phyloP scores from a whole-genome alignment of 2,797 vertebrate species.

The Pygocentrus nattereri region DNA sequence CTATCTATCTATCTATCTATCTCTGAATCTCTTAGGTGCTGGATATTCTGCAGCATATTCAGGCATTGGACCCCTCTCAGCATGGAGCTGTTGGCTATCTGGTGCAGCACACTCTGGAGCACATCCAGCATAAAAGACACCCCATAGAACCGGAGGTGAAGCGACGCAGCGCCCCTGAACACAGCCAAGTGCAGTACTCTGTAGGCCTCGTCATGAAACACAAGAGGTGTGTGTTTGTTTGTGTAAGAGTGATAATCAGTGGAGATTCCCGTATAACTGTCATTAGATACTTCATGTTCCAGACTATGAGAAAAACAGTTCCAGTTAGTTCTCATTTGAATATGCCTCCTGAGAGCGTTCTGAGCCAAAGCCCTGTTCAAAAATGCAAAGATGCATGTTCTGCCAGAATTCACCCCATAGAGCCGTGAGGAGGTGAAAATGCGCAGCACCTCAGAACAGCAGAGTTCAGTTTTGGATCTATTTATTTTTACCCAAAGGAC shows the following conservation, averaged over 20 bases:
- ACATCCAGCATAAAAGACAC: slow-evolving; percentile 95
- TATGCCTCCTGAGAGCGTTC: too few relatives aligned
- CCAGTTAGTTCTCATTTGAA: background rate
- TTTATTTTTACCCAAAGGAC: background rate
- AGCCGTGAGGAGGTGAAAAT: too few relatives aligned
- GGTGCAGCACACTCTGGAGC: slow-evolving; percentile 96
- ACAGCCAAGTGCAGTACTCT: slow-evolving; percentile 90
- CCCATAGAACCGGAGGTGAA: slow-evolving; percentile 89
- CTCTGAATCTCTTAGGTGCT: slow-evolving; percentile 82
- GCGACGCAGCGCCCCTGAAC: slow-evolving; percentile 85
- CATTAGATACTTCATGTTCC: background rate
- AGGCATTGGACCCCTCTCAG: slow-evolving; percentile 94
- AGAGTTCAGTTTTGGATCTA: background rate
- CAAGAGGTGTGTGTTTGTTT: slow-evolving; percentile 83
- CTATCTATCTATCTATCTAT: too few relatives aligned
- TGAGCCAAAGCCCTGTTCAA: background rate
- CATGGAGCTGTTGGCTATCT: slow-evolving; percentile 95
- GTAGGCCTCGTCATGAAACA: slow-evolving; percentile 97
- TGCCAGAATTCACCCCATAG: background rate
- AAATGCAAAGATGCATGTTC: background rate
- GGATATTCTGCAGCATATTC: slow-evolving; percentile 97
- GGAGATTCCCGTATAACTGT: background rate
- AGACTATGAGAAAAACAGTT: background rate
- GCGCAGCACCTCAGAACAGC: too few relatives aligned
- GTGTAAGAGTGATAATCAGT: too few relatives aligned